These are phyloP conservation scores for Podarcis lilfordi DNA, from an alignment of 2,797 vertebrate genomes.

Conservation along the genomic window DNA sequence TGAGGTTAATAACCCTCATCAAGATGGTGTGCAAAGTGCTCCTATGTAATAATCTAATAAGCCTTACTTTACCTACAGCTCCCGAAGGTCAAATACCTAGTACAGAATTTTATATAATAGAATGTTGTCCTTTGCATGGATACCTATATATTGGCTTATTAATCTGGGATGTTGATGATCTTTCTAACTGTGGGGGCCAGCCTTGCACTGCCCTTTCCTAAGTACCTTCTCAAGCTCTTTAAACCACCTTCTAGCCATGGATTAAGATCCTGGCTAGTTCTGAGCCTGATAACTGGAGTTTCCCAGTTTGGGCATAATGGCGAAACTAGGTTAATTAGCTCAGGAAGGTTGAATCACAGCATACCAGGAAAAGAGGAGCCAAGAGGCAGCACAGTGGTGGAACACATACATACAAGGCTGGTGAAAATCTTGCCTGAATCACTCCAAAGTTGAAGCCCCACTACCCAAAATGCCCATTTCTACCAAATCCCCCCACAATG, in stretches of 20 bases:
- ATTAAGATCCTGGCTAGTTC: background rate
- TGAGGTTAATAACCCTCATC: conserved; percentile 54
- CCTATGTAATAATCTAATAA: conserved; percentile 41
- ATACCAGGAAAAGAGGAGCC: background rate
- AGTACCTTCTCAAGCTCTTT: background rate
- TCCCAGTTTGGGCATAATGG: too few relatives aligned
- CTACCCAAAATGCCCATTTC: too few relatives aligned
- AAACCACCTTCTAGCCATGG: background rate
- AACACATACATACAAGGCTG: background rate
- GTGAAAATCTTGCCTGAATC: background rate
- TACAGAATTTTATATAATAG: conserved; percentile 35
- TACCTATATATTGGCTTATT: background rate
- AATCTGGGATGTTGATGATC: background rate
- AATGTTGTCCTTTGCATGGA: conserved; percentile 10
- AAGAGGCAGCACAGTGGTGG: background rate
- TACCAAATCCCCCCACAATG: too few relatives aligned
- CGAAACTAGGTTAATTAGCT: background rate
- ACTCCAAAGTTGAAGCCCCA: too few relatives aligned
- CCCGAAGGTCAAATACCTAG: conserved; percentile 26
- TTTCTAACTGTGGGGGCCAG: too few relatives aligned
- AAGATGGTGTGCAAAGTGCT: conserved; percentile 23
- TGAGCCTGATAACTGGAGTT: too few relatives aligned
- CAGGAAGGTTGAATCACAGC: background rate
- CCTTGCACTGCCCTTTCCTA: background rate
- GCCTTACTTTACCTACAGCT: background rate